phyloP scores from a whole-genome alignment of 2,888 invertebrate species.

The Lacanobia wlatinum region DNA sequence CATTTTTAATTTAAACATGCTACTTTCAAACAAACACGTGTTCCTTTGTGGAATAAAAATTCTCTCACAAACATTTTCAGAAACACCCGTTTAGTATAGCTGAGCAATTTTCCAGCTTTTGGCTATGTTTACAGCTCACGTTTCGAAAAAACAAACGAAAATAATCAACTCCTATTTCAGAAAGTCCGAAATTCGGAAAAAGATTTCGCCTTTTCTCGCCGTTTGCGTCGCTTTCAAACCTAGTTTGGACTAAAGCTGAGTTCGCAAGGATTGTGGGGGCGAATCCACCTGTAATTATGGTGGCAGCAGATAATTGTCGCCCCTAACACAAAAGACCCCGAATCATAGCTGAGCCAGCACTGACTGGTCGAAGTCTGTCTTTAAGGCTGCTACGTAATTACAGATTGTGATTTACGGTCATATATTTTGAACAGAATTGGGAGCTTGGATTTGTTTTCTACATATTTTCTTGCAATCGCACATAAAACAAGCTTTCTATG shows the following conservation, averaged over 20 bases:
- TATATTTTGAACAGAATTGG: conserved; percentile 22
- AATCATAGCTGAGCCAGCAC: conserved; percentile 64
- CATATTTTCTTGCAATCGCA: neutral
- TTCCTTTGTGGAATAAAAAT: conserved; percentile 25
- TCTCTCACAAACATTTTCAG: conserved; percentile 28
- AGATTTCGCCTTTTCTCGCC: conserved; percentile 36
- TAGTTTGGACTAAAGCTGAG: conserved; percentile 54
- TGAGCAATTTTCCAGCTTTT: conserved; percentile 20
- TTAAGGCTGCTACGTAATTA: conserved; percentile 61
- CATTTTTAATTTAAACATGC: conserved; percentile 29
- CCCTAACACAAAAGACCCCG: conserved; percentile 61
- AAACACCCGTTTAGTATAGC: conserved; percentile 23
- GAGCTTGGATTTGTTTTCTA: neutral
- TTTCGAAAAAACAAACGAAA: conserved; percentile 43
- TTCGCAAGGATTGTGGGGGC: conserved; percentile 60
- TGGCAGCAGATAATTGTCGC: conserved; percentile 67
- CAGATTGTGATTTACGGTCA: conserved; percentile 45
- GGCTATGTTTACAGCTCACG: conserved; percentile 25
- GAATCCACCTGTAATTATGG: conserved; percentile 68
- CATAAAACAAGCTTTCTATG: neutral
- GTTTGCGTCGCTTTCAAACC: conserved; percentile 43
- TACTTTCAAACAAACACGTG: conserved; percentile 18
- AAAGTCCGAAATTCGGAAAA: conserved; percentile 36
- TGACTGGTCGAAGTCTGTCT: conserved; percentile 56
- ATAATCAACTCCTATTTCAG: conserved; percentile 41